A percentile compares a stretch with the other conserved stretches of the same genome.
Evolutionary conservation across 2,888 invertebrate genomes (phyloP).

Genomic region (Ichneumoninae sp.): DNA sequence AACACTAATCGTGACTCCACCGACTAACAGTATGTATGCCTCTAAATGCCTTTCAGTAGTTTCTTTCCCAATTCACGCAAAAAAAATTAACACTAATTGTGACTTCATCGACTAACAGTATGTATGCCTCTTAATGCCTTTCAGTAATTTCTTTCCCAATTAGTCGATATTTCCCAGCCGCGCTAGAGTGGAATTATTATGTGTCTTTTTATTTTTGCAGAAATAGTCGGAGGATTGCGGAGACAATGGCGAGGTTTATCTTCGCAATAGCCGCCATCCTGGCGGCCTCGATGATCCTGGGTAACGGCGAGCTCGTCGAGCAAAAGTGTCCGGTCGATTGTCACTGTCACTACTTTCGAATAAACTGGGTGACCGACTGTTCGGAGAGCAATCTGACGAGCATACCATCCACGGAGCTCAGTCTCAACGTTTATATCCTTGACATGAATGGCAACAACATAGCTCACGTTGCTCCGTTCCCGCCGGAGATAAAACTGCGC

Average conservation of each 20-base stretch:
- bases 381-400: conserved; percentile 90
- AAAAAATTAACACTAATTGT: conserved; percentile 19
- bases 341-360: conserved; percentile 91
- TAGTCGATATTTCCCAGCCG: not conserved
- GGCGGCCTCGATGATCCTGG: conserved; percentile 74
- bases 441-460: conserved; percentile 90
- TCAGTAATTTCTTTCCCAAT: conserved; percentile 19
- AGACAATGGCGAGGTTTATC: conserved; percentile 70
- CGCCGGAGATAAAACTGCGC: conserved; percentile 89
- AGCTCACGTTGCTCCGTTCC: conserved; percentile 87
- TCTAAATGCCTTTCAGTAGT: conserved; percentile 12
- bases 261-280: conserved; percentile 68
- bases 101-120: conserved; percentile 51
- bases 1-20: conserved; percentile 30
- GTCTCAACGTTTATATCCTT: conserved; percentile 89
- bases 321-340: conserved; percentile 91
- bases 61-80: not conserved
- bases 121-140: conserved; percentile 36
- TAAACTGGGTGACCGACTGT: conserved; percentile 92
- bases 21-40: conserved; percentile 52
- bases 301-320: conserved; percentile 88
- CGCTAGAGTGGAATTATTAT: conserved; percentile 58
- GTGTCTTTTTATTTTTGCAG: conserved; percentile 45
- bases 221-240: conserved; percentile 16
- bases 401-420: conserved; percentile 89